phyloP scores from a whole-genome alignment of 2,797 vertebrate genomes.

The Cryptoprocta ferox region DNA sequence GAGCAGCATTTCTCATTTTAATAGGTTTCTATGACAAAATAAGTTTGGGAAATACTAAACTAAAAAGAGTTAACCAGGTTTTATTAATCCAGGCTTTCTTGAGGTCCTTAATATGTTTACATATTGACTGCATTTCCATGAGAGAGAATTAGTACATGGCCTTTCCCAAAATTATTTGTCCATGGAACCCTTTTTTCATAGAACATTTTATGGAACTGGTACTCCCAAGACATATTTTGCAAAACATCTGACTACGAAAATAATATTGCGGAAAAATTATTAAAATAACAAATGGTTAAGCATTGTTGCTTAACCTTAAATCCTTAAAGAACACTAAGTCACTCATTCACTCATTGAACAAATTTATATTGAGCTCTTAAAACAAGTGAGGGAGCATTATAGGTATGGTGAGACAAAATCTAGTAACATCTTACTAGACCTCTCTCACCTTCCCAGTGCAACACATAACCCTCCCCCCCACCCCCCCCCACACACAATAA shows the following conservation, averaged over 20 bases:
- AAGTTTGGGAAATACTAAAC: background rate
- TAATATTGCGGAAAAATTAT: background rate
- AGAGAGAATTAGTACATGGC: slow-evolving; percentile 23
- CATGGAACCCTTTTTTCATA: background rate
- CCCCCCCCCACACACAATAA: background rate
- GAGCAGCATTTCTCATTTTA: background rate
- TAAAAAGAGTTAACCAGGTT: background rate
- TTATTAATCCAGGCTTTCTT: slow-evolving; percentile 25
- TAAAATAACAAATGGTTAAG: slow-evolving; percentile 25
- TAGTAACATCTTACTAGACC: background rate
- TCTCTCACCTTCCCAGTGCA: background rate
- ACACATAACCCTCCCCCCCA: background rate
- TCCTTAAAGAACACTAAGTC: slow-evolving; percentile 26
- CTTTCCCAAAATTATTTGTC: slow-evolving; percentile 42
- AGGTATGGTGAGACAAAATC: background rate
- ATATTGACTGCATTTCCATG: slow-evolving; percentile 8
- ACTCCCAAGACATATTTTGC: background rate
- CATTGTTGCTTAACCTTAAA: slow-evolving; percentile 12
- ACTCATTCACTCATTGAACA: background rate
- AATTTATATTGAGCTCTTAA: background rate
- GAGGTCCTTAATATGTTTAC: background rate
- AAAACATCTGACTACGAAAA: slow-evolving; percentile 26
- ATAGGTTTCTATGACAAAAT: background rate
- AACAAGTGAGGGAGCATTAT: background rate
- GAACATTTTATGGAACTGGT: slow-evolving; percentile 39